A percentile compares a stretch with the other conserved stretches of the same genome.
phyloP scores from a whole-genome alignment of 2,113 vertebrate species.

The Phalacrocorax carbo region DNA sequence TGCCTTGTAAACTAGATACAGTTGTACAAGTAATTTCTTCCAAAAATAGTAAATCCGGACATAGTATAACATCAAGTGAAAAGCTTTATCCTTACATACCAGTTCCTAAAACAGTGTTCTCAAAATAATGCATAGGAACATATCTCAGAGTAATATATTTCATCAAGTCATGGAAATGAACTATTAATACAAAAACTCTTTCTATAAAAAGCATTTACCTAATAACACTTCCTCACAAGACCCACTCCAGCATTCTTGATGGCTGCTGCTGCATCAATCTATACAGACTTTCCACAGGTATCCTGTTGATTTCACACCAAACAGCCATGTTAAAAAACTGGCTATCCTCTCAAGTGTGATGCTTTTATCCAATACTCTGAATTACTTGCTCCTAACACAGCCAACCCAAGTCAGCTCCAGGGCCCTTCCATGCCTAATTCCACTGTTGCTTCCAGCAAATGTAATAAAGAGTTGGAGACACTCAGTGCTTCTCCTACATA shows the following conservation, averaged over 20 bases:
- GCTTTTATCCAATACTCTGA: background rate
- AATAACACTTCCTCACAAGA: background rate
- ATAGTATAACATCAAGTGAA: background rate
- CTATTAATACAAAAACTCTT: background rate
- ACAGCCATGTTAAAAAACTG: background rate
- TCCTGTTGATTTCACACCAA: background rate
- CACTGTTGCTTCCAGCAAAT: background rate
- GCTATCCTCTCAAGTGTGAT: background rate
- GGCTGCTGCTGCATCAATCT: background rate
- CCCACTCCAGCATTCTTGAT: background rate
- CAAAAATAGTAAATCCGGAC: background rate
- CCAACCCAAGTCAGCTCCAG: background rate
- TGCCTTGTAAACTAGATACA: background rate
- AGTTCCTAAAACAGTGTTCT: background rate
- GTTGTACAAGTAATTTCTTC: background rate
- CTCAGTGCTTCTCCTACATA: constrained; percentile 16
- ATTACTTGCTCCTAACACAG: background rate
- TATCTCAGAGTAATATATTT: background rate
- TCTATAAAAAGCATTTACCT: background rate
- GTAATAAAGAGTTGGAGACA: constrained; percentile 24
- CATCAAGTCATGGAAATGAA: background rate
- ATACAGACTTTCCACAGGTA: background rate
- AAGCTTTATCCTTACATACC: background rate
- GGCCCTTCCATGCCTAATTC: background rate
- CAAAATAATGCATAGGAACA: background rate